Evolutionary conservation across 2,888 invertebrate genomes (phyloP).

Genomic region (Scrobipalpa costella): DNA sequence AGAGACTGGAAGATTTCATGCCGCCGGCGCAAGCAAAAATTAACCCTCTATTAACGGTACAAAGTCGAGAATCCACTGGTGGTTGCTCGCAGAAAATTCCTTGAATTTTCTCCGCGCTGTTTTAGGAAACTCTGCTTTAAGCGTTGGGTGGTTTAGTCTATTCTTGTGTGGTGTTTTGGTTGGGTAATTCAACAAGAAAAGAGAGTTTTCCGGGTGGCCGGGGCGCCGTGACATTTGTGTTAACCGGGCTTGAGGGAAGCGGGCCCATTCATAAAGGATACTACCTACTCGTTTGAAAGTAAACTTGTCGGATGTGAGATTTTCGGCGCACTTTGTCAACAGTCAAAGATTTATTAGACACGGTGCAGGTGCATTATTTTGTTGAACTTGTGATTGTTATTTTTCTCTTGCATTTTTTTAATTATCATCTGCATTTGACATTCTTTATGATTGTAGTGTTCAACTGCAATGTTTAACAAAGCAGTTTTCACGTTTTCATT

Average conservation of each 20-base stretch:
- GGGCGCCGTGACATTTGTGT: conserved; percentile 79
- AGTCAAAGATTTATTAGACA: conserved; percentile 3
- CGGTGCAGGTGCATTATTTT: background rate
- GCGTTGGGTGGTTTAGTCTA: conserved; percentile 41
- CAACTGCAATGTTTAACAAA: no score
- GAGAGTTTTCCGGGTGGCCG: conserved; percentile 79
- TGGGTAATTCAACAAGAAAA: conserved; percentile 77
- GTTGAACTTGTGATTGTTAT: background rate
- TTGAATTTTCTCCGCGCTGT: conserved; percentile 60
- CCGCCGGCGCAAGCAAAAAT: conserved; percentile 46
- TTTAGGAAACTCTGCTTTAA: conserved; percentile 18
- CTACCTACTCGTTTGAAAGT: conserved; percentile 65
- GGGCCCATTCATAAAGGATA: conserved; percentile 72
- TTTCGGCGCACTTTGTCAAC: conserved; percentile 30
- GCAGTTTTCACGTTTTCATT: no score
- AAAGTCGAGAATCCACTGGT: conserved; percentile 52
- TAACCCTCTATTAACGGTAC: conserved; percentile 44
- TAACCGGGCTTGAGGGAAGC: conserved; percentile 72
- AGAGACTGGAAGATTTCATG: conserved; percentile 79
- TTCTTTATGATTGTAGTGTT: no score
- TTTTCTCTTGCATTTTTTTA: background rate
- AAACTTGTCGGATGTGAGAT: conserved; percentile 62
- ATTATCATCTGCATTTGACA: no score
- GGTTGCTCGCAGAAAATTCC: conserved; percentile 66
- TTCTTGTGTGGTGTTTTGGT: conserved; percentile 45